Conservation (phyloP, 1,140 invertebrate genomes). For the Limonius californicus region DNA sequence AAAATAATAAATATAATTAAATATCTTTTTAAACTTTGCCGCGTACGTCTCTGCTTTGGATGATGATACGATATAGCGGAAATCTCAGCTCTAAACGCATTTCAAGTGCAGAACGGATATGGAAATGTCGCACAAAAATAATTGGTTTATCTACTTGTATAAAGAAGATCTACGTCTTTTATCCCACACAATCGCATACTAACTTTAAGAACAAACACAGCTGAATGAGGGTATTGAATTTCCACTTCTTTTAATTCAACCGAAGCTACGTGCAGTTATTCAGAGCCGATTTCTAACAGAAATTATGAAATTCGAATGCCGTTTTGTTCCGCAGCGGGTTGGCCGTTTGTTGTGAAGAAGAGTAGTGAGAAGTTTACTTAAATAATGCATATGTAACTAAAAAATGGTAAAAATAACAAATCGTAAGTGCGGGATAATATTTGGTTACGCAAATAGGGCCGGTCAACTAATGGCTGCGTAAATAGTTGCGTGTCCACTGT, state of each 20-base stretch:
- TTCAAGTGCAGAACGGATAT: conserved; percentile 27
- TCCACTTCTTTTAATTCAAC: no score
- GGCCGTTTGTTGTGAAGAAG: no score
- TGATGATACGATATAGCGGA: conserved; percentile 18
- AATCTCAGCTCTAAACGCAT: conserved; percentile 25
- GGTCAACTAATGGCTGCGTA: neutral
- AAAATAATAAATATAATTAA: no score
- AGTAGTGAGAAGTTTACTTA: conserved; percentile 8
- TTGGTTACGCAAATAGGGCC: neutral
- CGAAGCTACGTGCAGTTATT: no score
- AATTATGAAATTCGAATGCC: no score
- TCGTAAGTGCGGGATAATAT: conserved; percentile 7
- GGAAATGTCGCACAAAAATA: conserved; percentile 32
- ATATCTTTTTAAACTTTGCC: neutral
- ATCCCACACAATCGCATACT: conserved; percentile 12
- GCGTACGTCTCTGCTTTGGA: neutral
- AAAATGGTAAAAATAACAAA: conserved; percentile 7
- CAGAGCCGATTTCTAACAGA: no score
- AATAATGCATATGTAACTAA: conserved; percentile 15
- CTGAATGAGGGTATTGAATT: neutral
- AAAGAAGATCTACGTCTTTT: conserved; percentile 15
- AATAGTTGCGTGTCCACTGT: neutral
- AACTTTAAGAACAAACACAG: conserved; percentile 1
- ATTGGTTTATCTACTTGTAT: conserved; percentile 26
- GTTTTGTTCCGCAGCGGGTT: no score